A percentile compares a stretch with the other conserved stretches of the same genome.
These are phyloP conservation scores for Pandion haliaetus DNA, from an alignment of 2,113 vertebrate species.

Conservation along the genomic window DNA sequence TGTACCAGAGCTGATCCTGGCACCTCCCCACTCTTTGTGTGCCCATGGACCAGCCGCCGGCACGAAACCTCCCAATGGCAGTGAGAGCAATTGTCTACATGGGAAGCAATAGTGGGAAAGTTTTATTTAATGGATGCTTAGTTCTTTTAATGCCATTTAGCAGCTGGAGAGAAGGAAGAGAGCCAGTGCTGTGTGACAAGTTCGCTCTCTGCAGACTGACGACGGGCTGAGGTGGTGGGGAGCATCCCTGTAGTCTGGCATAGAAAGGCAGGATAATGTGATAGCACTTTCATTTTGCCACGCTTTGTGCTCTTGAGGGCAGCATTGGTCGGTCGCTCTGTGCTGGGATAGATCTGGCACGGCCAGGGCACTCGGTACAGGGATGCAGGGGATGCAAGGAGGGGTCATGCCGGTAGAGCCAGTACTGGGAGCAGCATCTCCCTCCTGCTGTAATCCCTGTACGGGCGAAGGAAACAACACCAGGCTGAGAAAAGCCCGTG, in stretches of 20 bases:
- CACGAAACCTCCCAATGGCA: not conserved
- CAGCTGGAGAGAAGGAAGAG: conserved; percentile 59
- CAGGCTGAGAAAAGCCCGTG: not conserved
- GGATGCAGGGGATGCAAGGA: not conserved
- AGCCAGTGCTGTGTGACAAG: conserved; percentile 5
- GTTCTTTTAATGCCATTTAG: conserved; percentile 66
- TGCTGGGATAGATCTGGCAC: not conserved
- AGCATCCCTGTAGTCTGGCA: not conserved
- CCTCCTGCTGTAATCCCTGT: not conserved
- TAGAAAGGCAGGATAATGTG: not conserved
- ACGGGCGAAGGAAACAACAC: not conserved
- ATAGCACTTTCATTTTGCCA: not conserved
- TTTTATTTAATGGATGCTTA: conserved; percentile 65
- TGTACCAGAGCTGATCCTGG: not conserved
- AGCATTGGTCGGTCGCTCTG: not conserved
- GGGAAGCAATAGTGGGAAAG: conserved; percentile 58
- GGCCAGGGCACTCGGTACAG: accelerated
- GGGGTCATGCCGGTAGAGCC: not conserved
- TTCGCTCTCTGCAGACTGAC: not conserved
- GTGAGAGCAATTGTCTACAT: conserved; percentile 45
- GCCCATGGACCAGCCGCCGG: not conserved
- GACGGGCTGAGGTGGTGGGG: not conserved
- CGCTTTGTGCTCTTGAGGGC: not conserved
- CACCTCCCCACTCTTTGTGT: not conserved
- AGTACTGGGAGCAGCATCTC: not conserved